Conservation (phyloP, 2,888 invertebrate species). For the Pandemis corylana region DNA sequence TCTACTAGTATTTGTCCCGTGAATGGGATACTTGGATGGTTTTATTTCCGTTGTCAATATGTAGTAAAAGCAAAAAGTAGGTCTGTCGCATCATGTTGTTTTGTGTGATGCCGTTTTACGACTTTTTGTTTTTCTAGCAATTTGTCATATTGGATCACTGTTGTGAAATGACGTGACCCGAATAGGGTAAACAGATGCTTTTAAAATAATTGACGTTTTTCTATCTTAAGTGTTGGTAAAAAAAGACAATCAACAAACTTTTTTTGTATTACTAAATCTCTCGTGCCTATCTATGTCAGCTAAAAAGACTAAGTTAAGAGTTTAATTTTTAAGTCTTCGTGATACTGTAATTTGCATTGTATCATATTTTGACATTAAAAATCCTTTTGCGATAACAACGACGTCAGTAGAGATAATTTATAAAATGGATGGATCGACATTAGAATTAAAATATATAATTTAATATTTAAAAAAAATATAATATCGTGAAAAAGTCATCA, state of each 20-base stretch:
- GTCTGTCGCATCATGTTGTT: slow-evolving; percentile 39
- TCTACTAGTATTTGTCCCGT: slow-evolving; percentile 52
- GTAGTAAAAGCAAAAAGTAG: slow-evolving; percentile 53
- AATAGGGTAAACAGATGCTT: not conserved
- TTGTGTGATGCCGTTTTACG: slow-evolving; percentile 38
- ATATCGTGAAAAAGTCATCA: too few species aligned
- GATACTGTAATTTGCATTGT: too few species aligned
- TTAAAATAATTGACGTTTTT: not conserved
- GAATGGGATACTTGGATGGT: slow-evolving; percentile 54
- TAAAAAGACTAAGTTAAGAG: too few species aligned
- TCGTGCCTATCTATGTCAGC: too few species aligned
- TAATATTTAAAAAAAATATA: too few species aligned
- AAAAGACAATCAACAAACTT: not conserved
- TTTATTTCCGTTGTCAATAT: slow-evolving; percentile 53
- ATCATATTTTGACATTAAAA: too few species aligned
- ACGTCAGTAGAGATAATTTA: too few species aligned
- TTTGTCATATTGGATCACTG: slow-evolving; percentile 40
- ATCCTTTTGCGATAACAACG: too few species aligned
- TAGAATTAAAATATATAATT: too few species aligned
- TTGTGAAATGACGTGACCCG: slow-evolving; percentile 5
- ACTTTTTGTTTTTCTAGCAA: slow-evolving; percentile 29
- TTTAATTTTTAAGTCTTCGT: too few species aligned
- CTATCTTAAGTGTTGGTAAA: not conserved
- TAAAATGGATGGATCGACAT: too few species aligned
- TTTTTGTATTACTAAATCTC: too few species aligned